phyloP scores from a whole-genome alignment of 2,888 invertebrate genomes.

The Acrocyrtus sp. region DNA sequence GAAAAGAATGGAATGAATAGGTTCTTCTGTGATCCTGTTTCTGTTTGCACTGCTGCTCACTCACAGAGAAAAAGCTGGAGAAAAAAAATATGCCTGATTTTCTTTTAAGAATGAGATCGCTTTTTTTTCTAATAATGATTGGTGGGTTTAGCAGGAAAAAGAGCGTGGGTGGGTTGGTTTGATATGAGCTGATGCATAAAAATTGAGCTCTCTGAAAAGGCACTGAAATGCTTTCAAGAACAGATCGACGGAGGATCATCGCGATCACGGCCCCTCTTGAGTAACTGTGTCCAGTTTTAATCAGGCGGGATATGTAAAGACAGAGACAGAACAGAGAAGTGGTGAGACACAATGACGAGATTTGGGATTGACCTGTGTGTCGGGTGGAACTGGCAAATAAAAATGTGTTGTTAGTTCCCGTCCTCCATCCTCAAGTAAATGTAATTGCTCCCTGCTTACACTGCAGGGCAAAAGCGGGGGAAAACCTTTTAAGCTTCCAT shows the following conservation, averaged over 20 bases:
- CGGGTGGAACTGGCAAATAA: not conserved
- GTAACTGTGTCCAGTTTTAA: no score
- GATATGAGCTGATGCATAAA: not conserved
- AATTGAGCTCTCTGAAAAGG: not conserved
- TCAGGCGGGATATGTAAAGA: not conserved
- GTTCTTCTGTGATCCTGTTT: no score
- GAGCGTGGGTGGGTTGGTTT: not conserved
- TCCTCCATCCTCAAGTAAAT: not conserved
- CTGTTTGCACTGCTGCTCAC: no score
- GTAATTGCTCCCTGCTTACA: not conserved
- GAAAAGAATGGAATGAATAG: conserved; percentile 11
- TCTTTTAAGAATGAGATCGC: no score
- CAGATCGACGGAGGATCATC: not conserved
- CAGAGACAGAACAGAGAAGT: no score
- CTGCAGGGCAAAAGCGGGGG: not conserved
- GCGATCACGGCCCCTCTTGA: not conserved
- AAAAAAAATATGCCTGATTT: no score
- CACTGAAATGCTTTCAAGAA: not conserved
- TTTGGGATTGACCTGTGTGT: no score
- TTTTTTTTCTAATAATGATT: no score
- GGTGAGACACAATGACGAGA: no score
- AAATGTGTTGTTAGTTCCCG: not conserved
- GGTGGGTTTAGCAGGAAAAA: no score
- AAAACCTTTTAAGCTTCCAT: not conserved
- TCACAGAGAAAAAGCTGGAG: no score